Conservation (phyloP, 1,140 invertebrate species). For the Drosophila ananassae region DNA sequence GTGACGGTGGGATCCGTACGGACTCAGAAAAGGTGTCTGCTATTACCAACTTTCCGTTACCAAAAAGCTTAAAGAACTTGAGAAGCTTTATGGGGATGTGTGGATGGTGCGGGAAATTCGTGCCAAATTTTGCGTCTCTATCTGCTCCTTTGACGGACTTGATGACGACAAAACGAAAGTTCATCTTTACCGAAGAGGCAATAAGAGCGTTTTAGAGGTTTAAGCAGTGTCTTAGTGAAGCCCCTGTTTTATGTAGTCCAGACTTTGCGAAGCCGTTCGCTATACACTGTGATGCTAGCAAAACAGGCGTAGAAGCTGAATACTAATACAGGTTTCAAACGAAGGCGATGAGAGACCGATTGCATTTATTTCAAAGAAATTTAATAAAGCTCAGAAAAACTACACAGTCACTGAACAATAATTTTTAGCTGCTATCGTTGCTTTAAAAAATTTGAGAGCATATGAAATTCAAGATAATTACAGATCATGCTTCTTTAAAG, state of each 20-base stretch:
- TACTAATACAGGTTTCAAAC: background rate
- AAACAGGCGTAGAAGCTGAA: too few species aligned
- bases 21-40: constrained; percentile 2
- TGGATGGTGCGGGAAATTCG: too few species aligned
- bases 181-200: background rate
- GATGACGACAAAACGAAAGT: constrained; percentile 5
- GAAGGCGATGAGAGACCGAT: background rate
- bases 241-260: background rate
- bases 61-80: background rate
- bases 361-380: background rate
- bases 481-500: too few species aligned
- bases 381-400: background rate
- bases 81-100: constrained; percentile 6
- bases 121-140: background rate
- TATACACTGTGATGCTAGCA: background rate
- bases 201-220: constrained; percentile 1
- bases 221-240: background rate
- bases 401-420: background rate
- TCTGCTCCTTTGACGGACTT: background rate
- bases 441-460: too few species aligned
- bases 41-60: background rate
- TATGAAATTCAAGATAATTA: too few species aligned
- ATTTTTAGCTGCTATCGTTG: too few species aligned
- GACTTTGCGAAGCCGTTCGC: background rate
- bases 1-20: constrained; percentile 4